A percentile compares a stretch with the other conserved stretches of the same genome.
phyloP scores from a whole-genome alignment of 2,888 invertebrate species.

The Cheilosia vulpina region DNA sequence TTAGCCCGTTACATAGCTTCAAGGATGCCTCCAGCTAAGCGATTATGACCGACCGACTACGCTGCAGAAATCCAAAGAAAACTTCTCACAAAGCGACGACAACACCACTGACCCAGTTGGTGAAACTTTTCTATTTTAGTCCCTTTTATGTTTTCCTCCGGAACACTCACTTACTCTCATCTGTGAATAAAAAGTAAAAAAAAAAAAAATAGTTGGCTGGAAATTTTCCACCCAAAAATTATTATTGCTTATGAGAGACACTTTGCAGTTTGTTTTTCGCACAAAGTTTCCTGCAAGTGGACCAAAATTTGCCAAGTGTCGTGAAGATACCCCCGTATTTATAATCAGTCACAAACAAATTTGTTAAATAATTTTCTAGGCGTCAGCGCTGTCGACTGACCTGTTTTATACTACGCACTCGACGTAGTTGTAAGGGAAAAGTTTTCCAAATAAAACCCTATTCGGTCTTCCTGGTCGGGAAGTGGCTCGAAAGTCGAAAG shows the following conservation, averaged over 20 bases:
- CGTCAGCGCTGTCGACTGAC: background rate
- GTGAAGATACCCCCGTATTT: background rate
- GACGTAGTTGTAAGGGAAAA: background rate
- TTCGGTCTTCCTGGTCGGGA: background rate
- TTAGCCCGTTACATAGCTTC: background rate
- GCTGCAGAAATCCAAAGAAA: slow-evolving; percentile 18
- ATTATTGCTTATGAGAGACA: slow-evolving; percentile 42
- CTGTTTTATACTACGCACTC: background rate
- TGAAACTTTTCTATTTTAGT: background rate
- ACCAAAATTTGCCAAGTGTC: slow-evolving; percentile 10
- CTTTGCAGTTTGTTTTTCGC: slow-evolving; percentile 41
- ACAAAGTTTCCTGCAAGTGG: background rate
- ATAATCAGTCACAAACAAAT: slow-evolving; percentile 35
- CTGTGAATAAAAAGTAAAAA: background rate
- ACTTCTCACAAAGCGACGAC: slow-evolving; percentile 34
- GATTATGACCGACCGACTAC: slow-evolving; percentile 13
- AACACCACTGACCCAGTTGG: slow-evolving; percentile 46
- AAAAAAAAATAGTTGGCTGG: slow-evolving; percentile 7
- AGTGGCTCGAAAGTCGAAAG: background rate
- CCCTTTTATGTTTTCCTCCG: background rate
- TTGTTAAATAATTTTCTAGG: slow-evolving; percentile 29
- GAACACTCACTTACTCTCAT: background rate
- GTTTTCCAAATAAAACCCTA: background rate
- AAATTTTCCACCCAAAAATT: slow-evolving; percentile 28
- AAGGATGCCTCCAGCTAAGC: slow-evolving; percentile 5